These are phyloP conservation scores for Campoplex capitator DNA, from an alignment of 2,888 invertebrate genomes.

Conservation along the genomic window DNA sequence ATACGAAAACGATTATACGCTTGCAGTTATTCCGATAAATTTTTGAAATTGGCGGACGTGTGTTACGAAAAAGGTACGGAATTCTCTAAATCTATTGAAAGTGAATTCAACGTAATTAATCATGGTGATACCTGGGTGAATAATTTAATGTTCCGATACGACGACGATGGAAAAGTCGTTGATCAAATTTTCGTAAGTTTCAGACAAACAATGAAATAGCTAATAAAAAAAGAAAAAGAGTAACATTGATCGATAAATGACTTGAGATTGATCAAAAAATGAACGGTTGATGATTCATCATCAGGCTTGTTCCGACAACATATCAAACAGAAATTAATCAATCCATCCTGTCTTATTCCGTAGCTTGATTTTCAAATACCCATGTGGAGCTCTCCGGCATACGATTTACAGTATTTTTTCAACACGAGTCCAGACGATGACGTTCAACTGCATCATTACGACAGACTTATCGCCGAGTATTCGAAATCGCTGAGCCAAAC, in stretches of 20 bases:
- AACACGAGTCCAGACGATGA: conserved; percentile 79
- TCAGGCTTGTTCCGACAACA: not conserved
- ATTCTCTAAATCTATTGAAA: conserved; percentile 13
- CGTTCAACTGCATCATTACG: conserved; percentile 66
- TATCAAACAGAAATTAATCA: not conserved
- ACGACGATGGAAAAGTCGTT: conserved; percentile 73
- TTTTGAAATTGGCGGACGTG: conserved; percentile 65
- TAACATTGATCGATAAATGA: not conserved
- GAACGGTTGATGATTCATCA: not conserved
- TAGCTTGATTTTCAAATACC: conserved; percentile 85
- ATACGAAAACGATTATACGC: not conserved
- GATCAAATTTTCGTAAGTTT: conserved; percentile 75
- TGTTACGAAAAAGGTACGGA: conserved; percentile 64
- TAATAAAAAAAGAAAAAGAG: not conserved
- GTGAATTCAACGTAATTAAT: conserved; percentile 80
- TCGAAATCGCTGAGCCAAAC: conserved; percentile 62
- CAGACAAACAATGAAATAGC: not conserved
- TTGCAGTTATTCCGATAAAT: conserved; percentile 66
- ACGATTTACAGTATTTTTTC: conserved; percentile 85
- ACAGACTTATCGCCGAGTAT: conserved; percentile 75
- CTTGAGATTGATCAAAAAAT: not conserved
- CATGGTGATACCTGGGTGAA: conserved; percentile 82
- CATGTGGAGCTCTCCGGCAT: conserved; percentile 82
- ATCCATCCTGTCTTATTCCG: conserved; percentile 67
- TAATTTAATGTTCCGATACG: conserved; percentile 81